phyloP scores from a whole-genome alignment of 1,140 invertebrate genomes.

The Olivierus martensii region DNA sequence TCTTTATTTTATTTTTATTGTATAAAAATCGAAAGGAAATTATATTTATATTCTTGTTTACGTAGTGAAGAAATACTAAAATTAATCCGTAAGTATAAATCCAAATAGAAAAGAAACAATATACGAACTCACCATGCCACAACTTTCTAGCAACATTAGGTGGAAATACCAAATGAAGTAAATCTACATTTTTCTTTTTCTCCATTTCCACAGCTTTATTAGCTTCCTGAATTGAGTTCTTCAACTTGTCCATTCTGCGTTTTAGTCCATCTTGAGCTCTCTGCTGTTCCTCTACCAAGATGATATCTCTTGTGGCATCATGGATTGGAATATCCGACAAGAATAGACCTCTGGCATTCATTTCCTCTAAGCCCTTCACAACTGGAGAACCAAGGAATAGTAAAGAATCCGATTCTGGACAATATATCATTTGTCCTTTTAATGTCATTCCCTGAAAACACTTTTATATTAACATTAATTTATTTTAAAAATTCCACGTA shows the following conservation, averaged over 20 bases:
- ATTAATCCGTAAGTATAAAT: too few species aligned
- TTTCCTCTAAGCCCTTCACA: constrained; percentile 61
- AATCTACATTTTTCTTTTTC: constrained; percentile 84
- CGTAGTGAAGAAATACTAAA: too few species aligned
- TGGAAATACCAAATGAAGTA: constrained; percentile 87
- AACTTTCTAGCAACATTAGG: constrained; percentile 80
- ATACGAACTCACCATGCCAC: constrained; percentile 58
- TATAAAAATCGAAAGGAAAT: too few species aligned
- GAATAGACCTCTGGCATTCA: constrained; percentile 84
- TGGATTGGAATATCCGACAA: constrained; percentile 93
- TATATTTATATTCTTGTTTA: too few species aligned
- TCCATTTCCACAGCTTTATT: constrained; percentile 82
- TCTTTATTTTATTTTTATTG: too few species aligned
- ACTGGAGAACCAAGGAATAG: constrained; percentile 88
- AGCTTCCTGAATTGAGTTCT: constrained; percentile 82
- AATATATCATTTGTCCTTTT: constrained; percentile 94
- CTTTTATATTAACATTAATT: too few species aligned
- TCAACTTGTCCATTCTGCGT: constrained; percentile 86
- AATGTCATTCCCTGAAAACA: constrained; percentile 60
- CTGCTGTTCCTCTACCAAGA: constrained; percentile 89
- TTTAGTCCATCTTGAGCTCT: constrained; percentile 83
- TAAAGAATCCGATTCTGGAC: constrained; percentile 73
- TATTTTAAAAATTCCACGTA: too few species aligned
- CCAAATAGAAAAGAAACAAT: too few species aligned
- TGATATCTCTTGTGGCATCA: constrained; percentile 82